Base-by-base conservation (phyloP, 92 coral and sea anemone species). In the Phenganax subtilis region DNA sequence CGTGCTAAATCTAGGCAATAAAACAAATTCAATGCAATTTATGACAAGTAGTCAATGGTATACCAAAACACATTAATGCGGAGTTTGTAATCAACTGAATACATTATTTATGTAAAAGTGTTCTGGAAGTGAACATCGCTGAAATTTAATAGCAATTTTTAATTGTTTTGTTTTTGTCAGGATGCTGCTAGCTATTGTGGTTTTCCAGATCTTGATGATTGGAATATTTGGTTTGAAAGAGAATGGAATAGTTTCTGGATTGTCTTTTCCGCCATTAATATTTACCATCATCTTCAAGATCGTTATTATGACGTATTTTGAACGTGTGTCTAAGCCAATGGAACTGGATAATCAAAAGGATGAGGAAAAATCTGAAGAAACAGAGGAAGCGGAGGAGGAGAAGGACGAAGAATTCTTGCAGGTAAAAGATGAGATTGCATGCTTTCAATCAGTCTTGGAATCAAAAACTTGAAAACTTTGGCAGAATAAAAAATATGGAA, bases 151-250 rank as follows among this genome's bases (percentile, higher is more conserved):
- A 71, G 55, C 4, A 57, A n/a, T 15, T 12, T n/a, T 16, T 55
- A 0, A 63, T 31, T n/a, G 82, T 56, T 61, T n/a, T 62, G 62
- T 14, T 54, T 81, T 65, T 58, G 47, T 29, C 81, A 93, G 98
- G 88, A 86, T 93, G 72, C 86, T 91, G 72, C 89, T 86, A 15
- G 89, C 91, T 62, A 88, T 93, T 69, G 54, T 93, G 16, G 96
- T 93, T 54, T 93, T 91, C 87, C 98, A 93, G 67, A 51, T 89
- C 20, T 79, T 93, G 63, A 93, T 90, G 92, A 87, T 86, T 54
- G 98, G 97, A 14, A 86, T 89, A 20, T 84, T 93, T 77, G 93
- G 91, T 73, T 88, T 93, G 78, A 93, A 93, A 86, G 57, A 85
- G 62, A 82, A 84, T 12, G 81, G 84, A 76, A 25, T 76, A 9